A percentile compares a stretch with the other conserved stretches of the same genome.
These are phyloP conservation scores for Irena cyanogastra DNA, from an alignment of 2,113 vertebrate genomes.

Conservation along the genomic window DNA sequence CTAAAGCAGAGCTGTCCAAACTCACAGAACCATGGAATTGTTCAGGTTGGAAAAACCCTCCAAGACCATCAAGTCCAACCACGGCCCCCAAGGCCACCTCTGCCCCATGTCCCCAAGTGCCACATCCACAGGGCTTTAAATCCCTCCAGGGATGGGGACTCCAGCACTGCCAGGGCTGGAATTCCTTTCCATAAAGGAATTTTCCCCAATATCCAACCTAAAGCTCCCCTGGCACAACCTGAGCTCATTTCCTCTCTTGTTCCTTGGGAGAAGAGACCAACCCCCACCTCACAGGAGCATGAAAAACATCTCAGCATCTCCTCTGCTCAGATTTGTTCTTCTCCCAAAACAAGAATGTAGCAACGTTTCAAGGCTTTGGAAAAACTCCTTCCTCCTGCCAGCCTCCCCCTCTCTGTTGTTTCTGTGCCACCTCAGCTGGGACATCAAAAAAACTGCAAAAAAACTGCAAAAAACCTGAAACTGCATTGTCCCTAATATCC, in stretches of 20 bases:
- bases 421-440: neutral
- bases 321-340: neutral
- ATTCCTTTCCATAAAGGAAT: neutral
- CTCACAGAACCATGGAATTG: neutral
- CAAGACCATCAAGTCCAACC: neutral
- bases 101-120: neutral
- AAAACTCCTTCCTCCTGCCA: neutral
- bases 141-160: neutral
- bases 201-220: neutral
- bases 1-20: neutral
- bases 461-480: no score
- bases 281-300: rapidly evolving
- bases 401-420: neutral
- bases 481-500: neutral
- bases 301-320: neutral
- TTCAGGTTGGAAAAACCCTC: neutral
- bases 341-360: neutral
- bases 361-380: neutral
- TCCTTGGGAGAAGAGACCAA: neutral
- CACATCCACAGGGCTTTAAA: neutral
- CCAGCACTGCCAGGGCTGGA: neutral
- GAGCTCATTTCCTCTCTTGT: neutral
- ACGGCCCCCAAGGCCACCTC: neutral
- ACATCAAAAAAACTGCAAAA: no score
- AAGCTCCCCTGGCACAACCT: neutral